A percentile compares a stretch with the other conserved stretches of the same genome.
These are phyloP conservation scores for Drosophila malerkotliana DNA, from an alignment of 1,140 invertebrate species.

Conservation along the genomic window DNA sequence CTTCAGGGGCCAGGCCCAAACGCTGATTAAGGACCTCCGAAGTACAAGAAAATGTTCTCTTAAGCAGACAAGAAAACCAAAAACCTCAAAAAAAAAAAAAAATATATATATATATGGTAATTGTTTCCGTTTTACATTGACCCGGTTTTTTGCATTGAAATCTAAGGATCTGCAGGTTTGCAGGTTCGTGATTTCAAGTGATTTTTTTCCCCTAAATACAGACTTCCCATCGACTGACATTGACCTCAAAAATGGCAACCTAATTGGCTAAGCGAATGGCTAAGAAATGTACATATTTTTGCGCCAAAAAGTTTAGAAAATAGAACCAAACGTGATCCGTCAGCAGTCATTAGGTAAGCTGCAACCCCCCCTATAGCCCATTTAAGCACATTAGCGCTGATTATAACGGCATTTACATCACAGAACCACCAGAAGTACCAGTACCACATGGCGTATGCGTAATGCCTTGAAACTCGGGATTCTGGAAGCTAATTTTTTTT, in stretches of 20 bases:
- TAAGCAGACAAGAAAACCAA: slow-evolving; percentile 26
- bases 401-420: slow-evolving; percentile 78
- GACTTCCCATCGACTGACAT: slow-evolving; percentile 56
- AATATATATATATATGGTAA: slow-evolving; percentile 18
- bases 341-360: slow-evolving; percentile 28
- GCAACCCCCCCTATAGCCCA: slow-evolving; percentile 9
- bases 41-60: slow-evolving; percentile 63
- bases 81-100: slow-evolving; percentile 6
- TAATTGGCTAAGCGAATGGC: slow-evolving; percentile 44
- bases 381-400: slow-evolving; percentile 78
- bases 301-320: slow-evolving; percentile 26
- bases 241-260: slow-evolving; percentile 42
- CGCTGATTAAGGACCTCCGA: slow-evolving; percentile 67
- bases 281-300: slow-evolving; percentile 12
- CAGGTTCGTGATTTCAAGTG: slow-evolving; percentile 39
- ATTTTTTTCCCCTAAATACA: slow-evolving; percentile 55
- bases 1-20: slow-evolving; percentile 35
- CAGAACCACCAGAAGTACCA: slow-evolving; percentile 26
- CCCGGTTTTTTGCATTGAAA: slow-evolving; percentile 42
- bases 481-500: neutral
- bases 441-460: slow-evolving; percentile 68
- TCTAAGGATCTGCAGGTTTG: slow-evolving; percentile 14
- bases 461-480: slow-evolving; percentile 14
- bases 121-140: slow-evolving; percentile 75
- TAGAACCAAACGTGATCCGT: slow-evolving; percentile 6